phyloP scores from a whole-genome alignment of 2,113 vertebrate species.

The Dendrocopos noguchii region DNA sequence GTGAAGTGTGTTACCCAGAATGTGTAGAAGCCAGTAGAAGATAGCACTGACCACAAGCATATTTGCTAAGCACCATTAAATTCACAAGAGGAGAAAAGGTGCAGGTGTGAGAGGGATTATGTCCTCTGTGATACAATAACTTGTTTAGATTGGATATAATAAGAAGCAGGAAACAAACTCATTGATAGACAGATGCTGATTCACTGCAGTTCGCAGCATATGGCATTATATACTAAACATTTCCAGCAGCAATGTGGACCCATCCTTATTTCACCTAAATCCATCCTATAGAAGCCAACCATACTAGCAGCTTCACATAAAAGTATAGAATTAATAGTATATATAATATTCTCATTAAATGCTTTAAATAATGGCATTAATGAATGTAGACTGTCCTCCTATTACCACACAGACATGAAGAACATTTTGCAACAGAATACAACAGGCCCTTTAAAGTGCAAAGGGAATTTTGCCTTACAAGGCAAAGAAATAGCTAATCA shows the following conservation, averaged over 20 bases:
- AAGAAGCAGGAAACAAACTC: background rate
- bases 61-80: background rate
- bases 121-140: background rate
- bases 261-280: background rate
- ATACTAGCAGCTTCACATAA: background rate
- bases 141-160: background rate
- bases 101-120: background rate
- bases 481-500: background rate
- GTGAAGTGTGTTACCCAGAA: background rate
- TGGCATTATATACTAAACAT: background rate
- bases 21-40: fast-evolving
- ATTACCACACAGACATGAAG: background rate
- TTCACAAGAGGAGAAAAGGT: background rate
- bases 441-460: background rate
- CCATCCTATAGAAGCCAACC: background rate
- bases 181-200: too few species aligned
- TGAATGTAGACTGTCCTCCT: background rate
- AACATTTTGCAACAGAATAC: background rate
- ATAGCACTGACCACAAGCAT: fast-evolving
- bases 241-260: background rate
- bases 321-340: background rate
- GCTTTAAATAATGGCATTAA: background rate
- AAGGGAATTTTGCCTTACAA: background rate
- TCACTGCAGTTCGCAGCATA: background rate
- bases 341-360: background rate